Evolutionary conservation across 2,113 vertebrate genomes (phyloP).

Genomic region (Nothoprocta perdicaria): DNA sequence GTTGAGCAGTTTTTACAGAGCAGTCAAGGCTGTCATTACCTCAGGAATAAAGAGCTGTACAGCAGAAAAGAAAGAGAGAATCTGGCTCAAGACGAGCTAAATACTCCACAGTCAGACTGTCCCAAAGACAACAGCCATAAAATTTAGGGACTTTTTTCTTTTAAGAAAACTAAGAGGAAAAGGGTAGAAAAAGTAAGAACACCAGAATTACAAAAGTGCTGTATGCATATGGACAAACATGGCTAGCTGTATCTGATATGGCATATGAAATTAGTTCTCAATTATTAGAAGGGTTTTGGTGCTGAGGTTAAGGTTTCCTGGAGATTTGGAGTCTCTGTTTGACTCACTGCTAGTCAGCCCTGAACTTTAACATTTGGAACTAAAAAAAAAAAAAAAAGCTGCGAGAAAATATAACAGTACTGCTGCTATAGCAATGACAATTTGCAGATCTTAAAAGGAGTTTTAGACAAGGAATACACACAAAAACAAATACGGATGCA

Average conservation of each 20-base stretch:
- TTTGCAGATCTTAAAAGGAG: background rate
- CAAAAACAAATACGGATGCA: background rate
- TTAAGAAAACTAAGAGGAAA: background rate
- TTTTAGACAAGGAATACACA: background rate
- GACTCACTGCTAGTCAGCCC: background rate
- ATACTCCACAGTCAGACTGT: background rate
- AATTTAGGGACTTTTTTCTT: background rate
- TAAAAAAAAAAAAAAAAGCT: background rate
- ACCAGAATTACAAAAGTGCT: background rate
- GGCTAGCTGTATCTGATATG: background rate
- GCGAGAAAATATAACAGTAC: background rate
- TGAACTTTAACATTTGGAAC: background rate
- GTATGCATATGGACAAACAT: rapidly evolving
- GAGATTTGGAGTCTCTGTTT: background rate
- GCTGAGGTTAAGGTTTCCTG: background rate
- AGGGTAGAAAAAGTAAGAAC: background rate
- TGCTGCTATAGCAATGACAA: background rate
- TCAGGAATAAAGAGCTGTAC: background rate
- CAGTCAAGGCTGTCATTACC: background rate
- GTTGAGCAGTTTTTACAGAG: background rate
- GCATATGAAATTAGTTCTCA: background rate
- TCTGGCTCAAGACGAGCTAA: background rate
- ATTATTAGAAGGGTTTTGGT: background rate
- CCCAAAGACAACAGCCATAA: background rate
- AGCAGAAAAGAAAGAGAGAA: background rate